Conservation (phyloP, 2,113 vertebrate genomes). For the Datnioides undecimradiatus region DNA sequence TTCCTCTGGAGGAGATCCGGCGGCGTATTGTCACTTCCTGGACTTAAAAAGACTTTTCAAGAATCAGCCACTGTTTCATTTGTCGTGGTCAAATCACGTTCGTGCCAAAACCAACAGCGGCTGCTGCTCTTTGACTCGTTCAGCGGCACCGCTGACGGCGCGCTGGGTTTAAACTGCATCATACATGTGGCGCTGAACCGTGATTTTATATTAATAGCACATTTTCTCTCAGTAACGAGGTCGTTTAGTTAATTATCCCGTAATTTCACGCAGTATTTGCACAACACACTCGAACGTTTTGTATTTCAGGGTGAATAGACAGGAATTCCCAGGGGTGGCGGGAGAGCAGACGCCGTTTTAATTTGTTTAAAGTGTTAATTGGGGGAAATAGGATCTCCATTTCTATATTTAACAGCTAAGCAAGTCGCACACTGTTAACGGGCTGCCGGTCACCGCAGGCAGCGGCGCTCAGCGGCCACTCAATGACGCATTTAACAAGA, state of each 20-base stretch:
- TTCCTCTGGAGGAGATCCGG: slow-evolving; percentile 24
- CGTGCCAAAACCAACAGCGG: slow-evolving; percentile 49
- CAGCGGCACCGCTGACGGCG: not conserved
- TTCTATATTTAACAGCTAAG: slow-evolving; percentile 12
- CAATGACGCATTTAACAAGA: slow-evolving; percentile 47
- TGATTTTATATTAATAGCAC: not conserved
- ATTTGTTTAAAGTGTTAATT: slow-evolving; percentile 45
- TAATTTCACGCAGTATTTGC: not conserved
- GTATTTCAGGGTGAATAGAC: not conserved
- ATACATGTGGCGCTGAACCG: too few species aligned
- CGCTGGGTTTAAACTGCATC: not conserved
- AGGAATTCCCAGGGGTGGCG: not conserved
- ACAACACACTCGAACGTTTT: too few species aligned
- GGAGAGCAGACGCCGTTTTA: not conserved
- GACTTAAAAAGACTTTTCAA: slow-evolving; percentile 25
- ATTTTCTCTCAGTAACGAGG: not conserved
- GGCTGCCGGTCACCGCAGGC: not conserved
- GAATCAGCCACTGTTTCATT: slow-evolving; percentile 46
- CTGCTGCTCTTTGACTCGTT: slow-evolving; percentile 4
- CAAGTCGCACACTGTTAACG: slow-evolving; percentile 1
- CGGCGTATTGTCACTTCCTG: slow-evolving; percentile 25
- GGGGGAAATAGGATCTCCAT: slow-evolving; percentile 48
- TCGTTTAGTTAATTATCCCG: not conserved
- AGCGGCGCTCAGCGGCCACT: not conserved
- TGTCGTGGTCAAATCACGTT: slow-evolving; percentile 18